Evolutionary conservation across 2,113 vertebrate genomes (phyloP).

Genomic region (Myiopsitta monachus): DNA sequence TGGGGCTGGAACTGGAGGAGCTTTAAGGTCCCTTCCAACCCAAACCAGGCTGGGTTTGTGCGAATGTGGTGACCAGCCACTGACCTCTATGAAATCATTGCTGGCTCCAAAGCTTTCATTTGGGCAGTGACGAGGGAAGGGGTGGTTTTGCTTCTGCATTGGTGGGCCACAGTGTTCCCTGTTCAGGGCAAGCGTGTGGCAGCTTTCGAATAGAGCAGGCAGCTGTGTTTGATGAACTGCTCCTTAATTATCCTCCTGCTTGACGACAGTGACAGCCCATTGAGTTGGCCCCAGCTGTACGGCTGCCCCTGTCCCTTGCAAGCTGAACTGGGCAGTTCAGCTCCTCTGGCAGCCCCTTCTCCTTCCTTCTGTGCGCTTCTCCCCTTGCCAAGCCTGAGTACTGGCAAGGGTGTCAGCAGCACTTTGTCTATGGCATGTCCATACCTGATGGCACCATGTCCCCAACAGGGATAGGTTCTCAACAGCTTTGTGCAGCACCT

Average conservation of each 20-base stretch:
- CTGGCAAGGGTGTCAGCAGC: not conserved
- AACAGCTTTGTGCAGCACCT: not conserved
- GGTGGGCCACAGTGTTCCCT: not conserved
- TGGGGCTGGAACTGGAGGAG: not conserved
- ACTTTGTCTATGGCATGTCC: no score
- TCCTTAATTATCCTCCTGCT: not conserved
- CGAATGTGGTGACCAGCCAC: not conserved
- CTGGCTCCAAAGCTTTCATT: not conserved
- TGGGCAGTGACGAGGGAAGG: not conserved
- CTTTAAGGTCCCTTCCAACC: not conserved
- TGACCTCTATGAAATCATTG: not conserved
- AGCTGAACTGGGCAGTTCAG: not conserved
- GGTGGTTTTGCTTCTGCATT: not conserved
- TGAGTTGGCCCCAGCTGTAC: not conserved
- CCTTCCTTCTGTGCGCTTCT: not conserved
- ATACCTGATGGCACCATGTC: not conserved
- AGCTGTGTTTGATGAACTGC: not conserved
- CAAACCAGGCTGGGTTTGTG: not conserved
- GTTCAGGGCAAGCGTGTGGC: accelerated
- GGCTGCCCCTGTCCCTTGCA: not conserved
- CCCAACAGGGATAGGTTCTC: not conserved
- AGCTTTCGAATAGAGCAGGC: not conserved
- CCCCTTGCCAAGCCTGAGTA: not conserved
- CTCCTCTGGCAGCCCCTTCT: not conserved
- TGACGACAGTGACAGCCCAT: not conserved